phyloP scores from a whole-genome alignment of 2,888 invertebrate species.

The Lycophotia porphyrea region DNA sequence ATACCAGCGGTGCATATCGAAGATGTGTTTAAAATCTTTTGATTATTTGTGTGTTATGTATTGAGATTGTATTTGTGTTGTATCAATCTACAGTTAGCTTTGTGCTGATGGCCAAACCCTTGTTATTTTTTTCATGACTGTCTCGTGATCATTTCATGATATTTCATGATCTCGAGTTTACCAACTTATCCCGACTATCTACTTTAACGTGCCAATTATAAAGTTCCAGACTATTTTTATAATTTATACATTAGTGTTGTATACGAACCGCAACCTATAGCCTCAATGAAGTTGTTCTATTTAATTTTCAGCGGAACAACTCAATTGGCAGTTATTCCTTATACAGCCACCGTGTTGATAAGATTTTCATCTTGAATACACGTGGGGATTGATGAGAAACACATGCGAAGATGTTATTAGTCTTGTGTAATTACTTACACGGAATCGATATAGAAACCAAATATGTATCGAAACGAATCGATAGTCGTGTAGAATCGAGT shows the following conservation, averaged over 20 bases:
- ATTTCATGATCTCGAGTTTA: background rate
- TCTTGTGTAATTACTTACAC: constrained; percentile 80
- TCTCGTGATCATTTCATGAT: too few relatives aligned
- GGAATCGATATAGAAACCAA: constrained; percentile 73
- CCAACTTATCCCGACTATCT: background rate
- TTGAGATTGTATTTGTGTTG: constrained; percentile 54
- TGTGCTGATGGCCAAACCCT: background rate
- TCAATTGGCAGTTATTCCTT: constrained; percentile 33
- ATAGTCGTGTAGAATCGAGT: constrained; percentile 78
- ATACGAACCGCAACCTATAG: background rate
- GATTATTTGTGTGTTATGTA: constrained; percentile 76
- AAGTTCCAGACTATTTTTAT: background rate
- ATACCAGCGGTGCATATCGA: constrained; percentile 90
- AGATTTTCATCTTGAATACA: constrained; percentile 65
- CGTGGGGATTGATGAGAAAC: constrained; percentile 69
- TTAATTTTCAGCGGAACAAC: constrained; percentile 23
- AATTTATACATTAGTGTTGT: background rate
- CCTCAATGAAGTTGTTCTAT: background rate
- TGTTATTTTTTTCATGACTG: background rate
- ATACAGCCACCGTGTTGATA: constrained; percentile 48
- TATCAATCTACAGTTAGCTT: constrained; percentile 11
- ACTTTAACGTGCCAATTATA: background rate
- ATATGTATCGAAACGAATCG: constrained; percentile 75
- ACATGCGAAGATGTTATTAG: constrained; percentile 77
- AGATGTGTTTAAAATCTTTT: constrained; percentile 75